These are phyloP conservation scores for Odontamblyopus lacepedii DNA, from an alignment of 2,797 vertebrate species.

Conservation along the genomic window DNA sequence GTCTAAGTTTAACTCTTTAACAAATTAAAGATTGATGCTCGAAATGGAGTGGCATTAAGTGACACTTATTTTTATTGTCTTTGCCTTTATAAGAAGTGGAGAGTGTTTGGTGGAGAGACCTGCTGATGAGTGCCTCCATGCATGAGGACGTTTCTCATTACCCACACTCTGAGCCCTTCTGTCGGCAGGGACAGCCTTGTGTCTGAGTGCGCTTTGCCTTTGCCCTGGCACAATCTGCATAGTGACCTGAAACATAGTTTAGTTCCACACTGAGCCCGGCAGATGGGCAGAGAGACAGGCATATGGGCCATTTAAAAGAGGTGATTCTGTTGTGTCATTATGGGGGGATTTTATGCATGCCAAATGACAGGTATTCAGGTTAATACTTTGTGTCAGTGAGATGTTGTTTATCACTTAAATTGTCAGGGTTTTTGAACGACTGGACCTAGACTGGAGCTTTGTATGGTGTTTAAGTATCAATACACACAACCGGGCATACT, in stretches of 20 bases:
- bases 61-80: too few species aligned
- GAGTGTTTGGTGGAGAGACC: conserved; percentile 13
- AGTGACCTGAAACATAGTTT: conserved; percentile 69
- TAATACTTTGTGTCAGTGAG: not conserved
- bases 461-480: not conserved
- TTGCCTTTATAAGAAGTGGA: conserved; percentile 7
- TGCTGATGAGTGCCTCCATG: conserved; percentile 65
- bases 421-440: not conserved
- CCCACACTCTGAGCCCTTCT: conserved; percentile 61
- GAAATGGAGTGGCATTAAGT: too few species aligned
- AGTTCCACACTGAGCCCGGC: conserved; percentile 61
- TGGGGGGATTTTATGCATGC: conserved; percentile 15
- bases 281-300: conserved; percentile 61
- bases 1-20: too few species aligned
- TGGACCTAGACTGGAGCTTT: not conserved
- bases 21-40: too few species aligned
- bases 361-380: conserved; percentile 25
- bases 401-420: conserved; percentile 10
- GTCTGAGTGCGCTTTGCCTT: conserved; percentile 34
- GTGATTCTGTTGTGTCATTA: conserved; percentile 36
- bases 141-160: conserved; percentile 73
- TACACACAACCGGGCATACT: not conserved
- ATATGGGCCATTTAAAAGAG: conserved; percentile 62
- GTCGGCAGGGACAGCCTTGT: conserved; percentile 53
- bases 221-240: conserved; percentile 56